These are phyloP conservation scores for Zygaena filipendulae DNA, from an alignment of 2,888 invertebrate species.

Conservation along the genomic window DNA sequence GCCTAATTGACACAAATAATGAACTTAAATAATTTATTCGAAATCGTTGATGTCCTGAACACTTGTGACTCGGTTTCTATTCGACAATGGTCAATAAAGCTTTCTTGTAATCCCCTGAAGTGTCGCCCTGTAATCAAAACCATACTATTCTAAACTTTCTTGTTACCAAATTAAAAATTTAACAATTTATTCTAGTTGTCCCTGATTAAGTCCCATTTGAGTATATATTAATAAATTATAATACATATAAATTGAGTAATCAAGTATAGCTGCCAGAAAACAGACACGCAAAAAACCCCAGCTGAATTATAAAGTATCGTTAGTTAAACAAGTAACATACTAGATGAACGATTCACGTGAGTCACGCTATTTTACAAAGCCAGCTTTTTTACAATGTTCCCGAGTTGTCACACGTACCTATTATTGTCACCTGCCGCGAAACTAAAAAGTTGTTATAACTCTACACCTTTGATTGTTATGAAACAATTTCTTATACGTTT, in stretches of 20 bases:
- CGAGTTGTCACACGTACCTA: no score
- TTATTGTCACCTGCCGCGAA: no score
- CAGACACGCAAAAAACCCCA: no score
- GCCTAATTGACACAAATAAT: conserved; percentile 54
- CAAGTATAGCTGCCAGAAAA: no score
- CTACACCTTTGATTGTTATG: no score
- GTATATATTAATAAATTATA: conserved; percentile 2
- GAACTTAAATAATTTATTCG: conserved; percentile 40
- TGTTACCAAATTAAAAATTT: conserved; percentile 18
- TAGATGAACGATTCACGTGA: no score
- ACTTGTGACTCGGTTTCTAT: conserved; percentile 39
- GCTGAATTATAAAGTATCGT: no score
- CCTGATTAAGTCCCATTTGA: conserved; percentile 11
- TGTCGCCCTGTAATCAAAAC: conserved; percentile 84
- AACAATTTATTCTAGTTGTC: no score
- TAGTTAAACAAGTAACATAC: no score
- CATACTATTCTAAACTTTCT: conserved; percentile 33
- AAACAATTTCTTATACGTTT: no score
- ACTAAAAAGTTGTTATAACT: no score
- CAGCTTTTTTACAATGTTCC: no score
- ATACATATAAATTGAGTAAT: conserved; percentile 22
- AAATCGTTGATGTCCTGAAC: conserved; percentile 29
- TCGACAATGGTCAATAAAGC: conserved; percentile 87
- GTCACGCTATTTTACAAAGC: conserved; percentile 16
- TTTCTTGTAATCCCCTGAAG: conserved; percentile 93